A percentile compares a stretch with the other conserved stretches of the same genome.
phyloP scores from a whole-genome alignment of 2,797 vertebrate genomes.

The Poeciliopsis presidionis region DNA sequence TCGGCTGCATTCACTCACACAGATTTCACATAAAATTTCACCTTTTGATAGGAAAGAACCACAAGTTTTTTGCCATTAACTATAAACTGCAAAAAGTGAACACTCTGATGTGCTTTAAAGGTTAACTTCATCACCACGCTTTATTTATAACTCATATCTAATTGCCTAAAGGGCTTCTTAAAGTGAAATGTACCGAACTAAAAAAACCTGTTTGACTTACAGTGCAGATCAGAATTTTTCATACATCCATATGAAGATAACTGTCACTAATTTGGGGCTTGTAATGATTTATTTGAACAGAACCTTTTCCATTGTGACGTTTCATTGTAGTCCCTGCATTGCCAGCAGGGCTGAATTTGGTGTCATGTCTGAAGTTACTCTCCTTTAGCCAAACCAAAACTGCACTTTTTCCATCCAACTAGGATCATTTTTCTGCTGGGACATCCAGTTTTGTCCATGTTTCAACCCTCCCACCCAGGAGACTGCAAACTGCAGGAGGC shows the following conservation, averaged over 20 bases:
- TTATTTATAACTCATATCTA: neutral
- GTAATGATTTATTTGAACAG: neutral
- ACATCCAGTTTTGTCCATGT: neutral
- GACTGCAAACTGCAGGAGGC: neutral
- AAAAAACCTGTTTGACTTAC: neutral
- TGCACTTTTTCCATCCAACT: neutral
- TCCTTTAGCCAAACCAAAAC: neutral
- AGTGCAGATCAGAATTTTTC: neutral
- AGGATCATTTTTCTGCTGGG: neutral
- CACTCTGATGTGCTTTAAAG: constrained; percentile 1
- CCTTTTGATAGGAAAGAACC: constrained; percentile 1
- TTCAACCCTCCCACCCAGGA: neutral
- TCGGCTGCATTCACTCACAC: constrained; percentile 4
- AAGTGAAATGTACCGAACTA: too few species aligned
- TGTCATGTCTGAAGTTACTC: neutral
- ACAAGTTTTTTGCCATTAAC: neutral
- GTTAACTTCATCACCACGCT: neutral
- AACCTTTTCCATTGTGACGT: neutral
- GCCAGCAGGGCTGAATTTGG: neutral
- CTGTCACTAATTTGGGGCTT: neutral
- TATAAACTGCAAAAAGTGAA: constrained; percentile 10
- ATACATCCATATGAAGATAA: neutral
- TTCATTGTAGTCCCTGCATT: neutral
- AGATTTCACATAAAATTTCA: neutral
- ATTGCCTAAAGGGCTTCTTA: neutral